phyloP scores from a whole-genome alignment of 2,797 vertebrate genomes.

The Paguma larvata region DNA sequence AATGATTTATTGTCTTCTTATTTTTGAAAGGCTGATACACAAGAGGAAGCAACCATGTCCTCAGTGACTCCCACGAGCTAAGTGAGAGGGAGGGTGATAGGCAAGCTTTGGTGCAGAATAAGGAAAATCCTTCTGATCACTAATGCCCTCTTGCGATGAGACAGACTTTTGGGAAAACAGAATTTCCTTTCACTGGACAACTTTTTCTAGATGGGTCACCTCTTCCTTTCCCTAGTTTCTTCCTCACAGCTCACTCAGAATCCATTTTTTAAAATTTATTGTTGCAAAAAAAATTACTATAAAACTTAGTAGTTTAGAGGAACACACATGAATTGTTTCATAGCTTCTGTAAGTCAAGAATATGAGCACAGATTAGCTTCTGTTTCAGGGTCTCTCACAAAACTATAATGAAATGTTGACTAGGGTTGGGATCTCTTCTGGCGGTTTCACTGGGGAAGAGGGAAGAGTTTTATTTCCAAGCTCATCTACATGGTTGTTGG shows the following conservation, averaged over 20 bases:
- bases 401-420: not conserved
- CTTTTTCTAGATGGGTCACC: not conserved
- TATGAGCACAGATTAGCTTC: not conserved
- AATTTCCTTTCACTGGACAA: not conserved
- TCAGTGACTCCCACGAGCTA: not conserved
- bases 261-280: not conserved
- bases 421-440: not conserved
- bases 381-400: not conserved
- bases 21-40: not conserved
- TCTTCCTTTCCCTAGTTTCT: not conserved
- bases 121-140: not conserved
- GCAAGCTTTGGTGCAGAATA: not conserved
- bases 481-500: not conserved
- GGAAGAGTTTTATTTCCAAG: not conserved
- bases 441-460: not conserved
- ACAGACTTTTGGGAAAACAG: not conserved
- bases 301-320: not conserved
- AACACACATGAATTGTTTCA: not conserved
- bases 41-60: not conserved
- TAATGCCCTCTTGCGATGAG: not conserved
- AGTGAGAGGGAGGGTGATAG: not conserved
- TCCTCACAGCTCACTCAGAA: not conserved
- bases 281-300: not conserved
- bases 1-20: not conserved
- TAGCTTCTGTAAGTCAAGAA: not conserved